These are phyloP conservation scores for Melanotaenia trifasciata DNA, from an alignment of 2,797 vertebrate genomes.

Conservation along the genomic window DNA sequence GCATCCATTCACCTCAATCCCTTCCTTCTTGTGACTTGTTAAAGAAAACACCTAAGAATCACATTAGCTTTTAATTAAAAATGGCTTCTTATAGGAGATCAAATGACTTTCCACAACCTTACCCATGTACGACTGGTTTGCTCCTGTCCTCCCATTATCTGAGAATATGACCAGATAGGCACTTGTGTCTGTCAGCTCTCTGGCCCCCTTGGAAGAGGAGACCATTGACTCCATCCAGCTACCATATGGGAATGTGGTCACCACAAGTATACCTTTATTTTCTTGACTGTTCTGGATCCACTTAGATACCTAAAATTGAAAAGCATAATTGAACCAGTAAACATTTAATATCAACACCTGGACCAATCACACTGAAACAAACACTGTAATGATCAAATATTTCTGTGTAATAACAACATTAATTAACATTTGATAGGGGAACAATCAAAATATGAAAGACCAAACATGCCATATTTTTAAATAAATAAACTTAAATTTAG, in stretches of 20 bases:
- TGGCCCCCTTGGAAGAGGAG: conserved; percentile 46
- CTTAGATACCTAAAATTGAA: conserved; percentile 78
- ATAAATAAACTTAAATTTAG: too few relatives aligned
- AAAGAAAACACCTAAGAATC: background rate
- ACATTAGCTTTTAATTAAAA: background rate
- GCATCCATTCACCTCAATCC: too few relatives aligned
- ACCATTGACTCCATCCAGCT: conserved; percentile 69
- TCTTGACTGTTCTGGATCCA: conserved; percentile 82
- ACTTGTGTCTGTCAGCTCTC: conserved; percentile 58
- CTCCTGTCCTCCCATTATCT: conserved; percentile 75
- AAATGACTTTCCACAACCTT: conserved; percentile 9
- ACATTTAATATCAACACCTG: background rate
- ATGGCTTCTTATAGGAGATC: background rate
- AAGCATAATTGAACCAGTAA: background rate
- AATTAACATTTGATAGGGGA: background rate
- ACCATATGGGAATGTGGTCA: conserved; percentile 70
- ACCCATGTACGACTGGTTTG: conserved; percentile 64
- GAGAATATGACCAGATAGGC: conserved; percentile 88
- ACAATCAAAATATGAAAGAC: background rate
- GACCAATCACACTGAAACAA: background rate
- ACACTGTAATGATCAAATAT: background rate
- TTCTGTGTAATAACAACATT: background rate
- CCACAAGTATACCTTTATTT: conserved; percentile 83
- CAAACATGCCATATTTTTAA: too few relatives aligned
- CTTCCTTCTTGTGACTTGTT: background rate